Evolutionary conservation across 2,888 invertebrate species (phyloP).

Genomic region (Oligia strigilis): DNA sequence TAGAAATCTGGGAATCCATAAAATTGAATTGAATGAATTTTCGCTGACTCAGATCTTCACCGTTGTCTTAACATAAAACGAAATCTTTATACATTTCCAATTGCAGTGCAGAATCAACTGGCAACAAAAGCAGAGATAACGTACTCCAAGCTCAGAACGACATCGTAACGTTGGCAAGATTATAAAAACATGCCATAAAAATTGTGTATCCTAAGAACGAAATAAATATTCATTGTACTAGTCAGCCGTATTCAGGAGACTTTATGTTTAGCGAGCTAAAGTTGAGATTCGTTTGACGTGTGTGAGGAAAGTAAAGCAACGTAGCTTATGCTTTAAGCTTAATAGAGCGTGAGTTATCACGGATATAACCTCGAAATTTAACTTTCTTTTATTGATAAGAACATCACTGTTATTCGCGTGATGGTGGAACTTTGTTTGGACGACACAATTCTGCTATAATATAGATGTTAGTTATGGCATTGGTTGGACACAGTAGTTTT

Average conservation of each 20-base stretch:
- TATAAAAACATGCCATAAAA: conserved; percentile 83
- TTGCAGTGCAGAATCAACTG: conserved; percentile 52
- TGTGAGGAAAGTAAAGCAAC: conserved; percentile 57
- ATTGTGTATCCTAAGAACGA: conserved; percentile 70
- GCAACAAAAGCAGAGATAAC: conserved; percentile 56
- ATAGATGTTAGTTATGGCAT: conserved; percentile 20
- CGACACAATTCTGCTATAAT: conserved; percentile 39
- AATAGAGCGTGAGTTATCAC: conserved; percentile 77
- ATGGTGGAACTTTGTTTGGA: conserved; percentile 33
- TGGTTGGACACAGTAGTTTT: background rate
- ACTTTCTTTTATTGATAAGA: conserved; percentile 78
- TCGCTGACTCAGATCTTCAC: conserved; percentile 14
- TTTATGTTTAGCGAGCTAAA: conserved; percentile 38
- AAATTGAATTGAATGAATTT: background rate
- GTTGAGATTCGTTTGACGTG: conserved; percentile 44
- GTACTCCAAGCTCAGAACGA: conserved; percentile 61
- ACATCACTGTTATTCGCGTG: conserved; percentile 68
- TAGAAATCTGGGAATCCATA: background rate
- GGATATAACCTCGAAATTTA: conserved; percentile 77
- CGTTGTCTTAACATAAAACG: conserved; percentile 36
- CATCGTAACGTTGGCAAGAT: conserved; percentile 76
- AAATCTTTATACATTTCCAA: conserved; percentile 45
- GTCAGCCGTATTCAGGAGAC: background rate
- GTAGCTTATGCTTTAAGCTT: conserved; percentile 72
- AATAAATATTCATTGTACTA: conserved; percentile 72